Conservation (phyloP, 2,113 vertebrate genomes). For the Heteronetta atricapilla region DNA sequence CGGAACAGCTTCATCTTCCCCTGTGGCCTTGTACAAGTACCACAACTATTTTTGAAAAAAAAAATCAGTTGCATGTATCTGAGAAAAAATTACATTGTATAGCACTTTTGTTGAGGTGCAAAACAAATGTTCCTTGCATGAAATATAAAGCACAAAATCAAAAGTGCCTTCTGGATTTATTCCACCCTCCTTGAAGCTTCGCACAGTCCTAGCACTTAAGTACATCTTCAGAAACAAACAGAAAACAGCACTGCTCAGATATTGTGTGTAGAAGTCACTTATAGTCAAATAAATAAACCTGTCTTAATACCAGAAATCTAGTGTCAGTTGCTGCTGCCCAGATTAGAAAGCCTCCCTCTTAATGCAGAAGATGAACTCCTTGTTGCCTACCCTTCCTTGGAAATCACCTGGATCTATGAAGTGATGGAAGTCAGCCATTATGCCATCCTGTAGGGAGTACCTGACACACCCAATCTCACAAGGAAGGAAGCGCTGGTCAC, state of each 20-base stretch:
- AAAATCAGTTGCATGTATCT: background rate
- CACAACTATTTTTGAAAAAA: background rate
- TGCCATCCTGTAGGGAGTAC: slow-evolving; percentile 77
- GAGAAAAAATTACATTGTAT: background rate
- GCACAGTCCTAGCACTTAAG: background rate
- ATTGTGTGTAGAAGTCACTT: background rate
- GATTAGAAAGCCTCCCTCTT: background rate
- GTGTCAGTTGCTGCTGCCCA: too few species aligned
- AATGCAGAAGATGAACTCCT: background rate
- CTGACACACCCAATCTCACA: slow-evolving; percentile 83
- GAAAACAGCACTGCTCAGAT: background rate
- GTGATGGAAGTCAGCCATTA: slow-evolving; percentile 76
- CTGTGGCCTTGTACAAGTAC: background rate
- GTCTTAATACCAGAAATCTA: background rate
- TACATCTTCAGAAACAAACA: background rate
- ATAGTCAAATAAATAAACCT: background rate
- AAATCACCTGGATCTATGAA: slow-evolving; percentile 80
- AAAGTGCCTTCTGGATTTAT: background rate
- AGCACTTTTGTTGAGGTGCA: background rate
- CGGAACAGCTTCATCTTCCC: background rate
- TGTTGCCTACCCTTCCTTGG: background rate
- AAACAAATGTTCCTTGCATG: background rate
- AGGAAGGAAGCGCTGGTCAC: slow-evolving; percentile 80
- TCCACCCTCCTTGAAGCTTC: background rate
- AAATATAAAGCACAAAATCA: background rate